phyloP scores from a whole-genome alignment of 2,797 vertebrate species.

The Scarus forsteni region DNA sequence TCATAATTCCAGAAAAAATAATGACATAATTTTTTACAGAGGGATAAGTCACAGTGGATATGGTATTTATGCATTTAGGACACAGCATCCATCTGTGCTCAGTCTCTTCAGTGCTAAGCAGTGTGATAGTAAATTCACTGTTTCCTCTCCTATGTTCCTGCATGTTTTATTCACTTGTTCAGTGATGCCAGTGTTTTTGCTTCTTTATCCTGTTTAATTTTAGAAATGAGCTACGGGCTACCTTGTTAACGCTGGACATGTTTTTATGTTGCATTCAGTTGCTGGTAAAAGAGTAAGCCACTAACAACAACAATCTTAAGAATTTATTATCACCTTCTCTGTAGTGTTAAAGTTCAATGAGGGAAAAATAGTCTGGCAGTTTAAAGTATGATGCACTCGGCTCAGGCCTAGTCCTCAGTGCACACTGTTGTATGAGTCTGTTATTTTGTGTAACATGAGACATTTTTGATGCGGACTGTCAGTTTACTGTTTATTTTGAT shows the following conservation, averaged over 20 bases:
- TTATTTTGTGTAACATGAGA: conserved; percentile 18
- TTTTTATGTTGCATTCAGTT: conserved; percentile 14
- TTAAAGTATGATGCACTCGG: background rate
- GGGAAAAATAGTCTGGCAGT: background rate
- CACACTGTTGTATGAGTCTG: conserved; percentile 8
- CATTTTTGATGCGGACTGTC: background rate
- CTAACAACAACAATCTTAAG: conserved; percentile 1
- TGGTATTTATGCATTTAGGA: conserved; percentile 13
- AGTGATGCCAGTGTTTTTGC: conserved; percentile 17
- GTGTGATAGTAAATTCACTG: conserved; percentile 1
- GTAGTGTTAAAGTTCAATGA: background rate
- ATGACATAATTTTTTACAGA: background rate
- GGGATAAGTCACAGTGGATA: background rate
- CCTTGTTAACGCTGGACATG: conserved; percentile 27
- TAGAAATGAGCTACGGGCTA: conserved; percentile 24
- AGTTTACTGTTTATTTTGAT: background rate
- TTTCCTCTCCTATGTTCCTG: conserved; percentile 12
- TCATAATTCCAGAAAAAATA: background rate
- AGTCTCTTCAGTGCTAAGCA: background rate
- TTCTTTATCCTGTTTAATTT: conserved; percentile 36
- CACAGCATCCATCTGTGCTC: background rate
- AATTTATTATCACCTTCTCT: conserved; percentile 19
- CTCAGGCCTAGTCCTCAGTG: conserved; percentile 29
- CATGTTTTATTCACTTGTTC: conserved; percentile 12
- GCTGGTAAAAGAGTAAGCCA: background rate